Percentiles rank a stretch among this genome's conserved stretches.
Evolutionary conservation across 37 sponge, comb jelly and placozoan species (phyloP).

Genomic region (Beroe forskalii): DNA sequence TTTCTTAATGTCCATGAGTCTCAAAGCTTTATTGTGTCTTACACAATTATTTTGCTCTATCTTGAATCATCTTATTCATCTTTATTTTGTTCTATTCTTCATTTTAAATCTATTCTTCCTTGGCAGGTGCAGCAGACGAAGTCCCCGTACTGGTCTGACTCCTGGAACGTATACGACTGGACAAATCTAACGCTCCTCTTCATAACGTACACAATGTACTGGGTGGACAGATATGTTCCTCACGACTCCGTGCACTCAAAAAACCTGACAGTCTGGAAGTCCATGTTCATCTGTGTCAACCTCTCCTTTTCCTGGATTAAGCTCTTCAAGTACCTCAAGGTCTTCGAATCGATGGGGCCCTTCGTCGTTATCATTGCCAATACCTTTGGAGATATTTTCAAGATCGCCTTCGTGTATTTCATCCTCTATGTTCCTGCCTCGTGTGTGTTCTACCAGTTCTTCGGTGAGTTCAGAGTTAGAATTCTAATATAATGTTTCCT

Average conservation of each 20-base stretch:
- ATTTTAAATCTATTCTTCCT: too few relatives aligned
- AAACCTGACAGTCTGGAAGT: conserved; percentile 15
- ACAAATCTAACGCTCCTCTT: not conserved
- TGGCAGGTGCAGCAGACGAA: not conserved
- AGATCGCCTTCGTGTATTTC: conserved; percentile 6
- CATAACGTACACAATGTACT: not conserved
- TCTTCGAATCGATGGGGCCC: conserved; percentile 35
- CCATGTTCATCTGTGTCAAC: not conserved
- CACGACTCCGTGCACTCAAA: not conserved
- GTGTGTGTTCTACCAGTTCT: conserved; percentile 51
- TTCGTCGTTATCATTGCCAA: conserved; percentile 23
- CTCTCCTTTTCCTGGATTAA: not conserved
- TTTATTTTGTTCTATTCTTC: too few relatives aligned
- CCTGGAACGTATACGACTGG: conserved; percentile 45
- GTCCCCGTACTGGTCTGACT: conserved; percentile 10
- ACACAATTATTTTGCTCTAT: too few relatives aligned
- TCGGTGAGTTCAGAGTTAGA: not conserved
- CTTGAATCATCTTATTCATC: too few relatives aligned
- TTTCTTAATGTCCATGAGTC: too few relatives aligned
- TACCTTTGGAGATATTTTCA: conserved; percentile 17
- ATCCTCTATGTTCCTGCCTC: conserved; percentile 15
- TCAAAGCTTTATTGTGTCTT: too few relatives aligned
- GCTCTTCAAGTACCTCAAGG: conserved; percentile 37
- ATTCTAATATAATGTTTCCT: too few relatives aligned
- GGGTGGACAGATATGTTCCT: not conserved